Conservation (phyloP, 1,140 invertebrate species). For the Penaeus vannamei region DNA sequence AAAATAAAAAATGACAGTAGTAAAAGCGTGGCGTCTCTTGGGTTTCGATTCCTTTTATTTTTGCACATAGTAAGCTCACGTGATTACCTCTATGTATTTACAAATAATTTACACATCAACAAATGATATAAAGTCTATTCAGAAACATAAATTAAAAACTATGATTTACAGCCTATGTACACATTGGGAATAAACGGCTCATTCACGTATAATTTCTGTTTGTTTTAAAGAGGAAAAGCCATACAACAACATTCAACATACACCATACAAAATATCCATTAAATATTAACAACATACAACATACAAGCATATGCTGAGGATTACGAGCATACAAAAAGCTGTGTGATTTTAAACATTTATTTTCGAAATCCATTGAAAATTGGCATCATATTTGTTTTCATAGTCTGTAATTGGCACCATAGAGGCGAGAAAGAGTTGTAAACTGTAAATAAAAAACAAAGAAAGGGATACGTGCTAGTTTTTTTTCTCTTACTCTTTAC, state of each 20-base stretch:
- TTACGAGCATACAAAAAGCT: too few relatives aligned
- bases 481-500: too few relatives aligned
- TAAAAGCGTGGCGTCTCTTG: too few relatives aligned
- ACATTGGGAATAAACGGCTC: conserved; percentile 2
- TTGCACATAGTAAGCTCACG: conserved; percentile 1
- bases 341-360: too few relatives aligned
- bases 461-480: too few relatives aligned
- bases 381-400: too few relatives aligned
- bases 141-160: conserved; percentile 47
- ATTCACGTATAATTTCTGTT: conserved; percentile 5
- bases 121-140: conserved; percentile 39
- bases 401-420: too few relatives aligned
- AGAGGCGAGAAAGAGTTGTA: too few relatives aligned
- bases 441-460: too few relatives aligned
- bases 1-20: too few relatives aligned
- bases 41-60: background rate
- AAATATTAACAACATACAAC: background rate
- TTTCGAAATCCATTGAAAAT: too few relatives aligned
- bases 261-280: background rate
- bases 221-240: conserved; percentile 4
- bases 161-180: conserved; percentile 43
- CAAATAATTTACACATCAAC: conserved; percentile 41
- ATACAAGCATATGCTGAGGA: too few relatives aligned
- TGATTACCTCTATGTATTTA: conserved; percentile 43
- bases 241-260: conserved; percentile 24